Percentiles rank a stretch among this genome's conserved stretches.
phyloP scores from a whole-genome alignment of 2,797 vertebrate species.

The Thunnus albacares region DNA sequence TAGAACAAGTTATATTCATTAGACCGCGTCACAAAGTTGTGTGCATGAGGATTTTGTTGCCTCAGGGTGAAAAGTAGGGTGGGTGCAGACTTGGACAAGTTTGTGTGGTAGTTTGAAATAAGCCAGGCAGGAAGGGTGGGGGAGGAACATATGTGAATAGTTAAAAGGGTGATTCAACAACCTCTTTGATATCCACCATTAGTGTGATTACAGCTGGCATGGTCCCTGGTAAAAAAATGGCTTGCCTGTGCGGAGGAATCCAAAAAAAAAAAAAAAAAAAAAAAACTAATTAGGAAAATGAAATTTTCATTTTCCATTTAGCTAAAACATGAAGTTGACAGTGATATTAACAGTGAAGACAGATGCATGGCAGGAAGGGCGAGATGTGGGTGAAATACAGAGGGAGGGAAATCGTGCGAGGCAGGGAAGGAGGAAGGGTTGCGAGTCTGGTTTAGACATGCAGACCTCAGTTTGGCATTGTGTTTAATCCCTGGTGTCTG shows the following conservation, averaged over 20 bases:
- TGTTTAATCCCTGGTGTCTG: conserved; percentile 79
- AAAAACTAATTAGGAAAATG: conserved; percentile 72
- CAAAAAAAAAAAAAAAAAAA: conserved; percentile 30
- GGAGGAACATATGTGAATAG: conserved; percentile 75
- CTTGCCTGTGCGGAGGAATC: conserved; percentile 57
- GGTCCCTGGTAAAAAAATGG: conserved; percentile 56
- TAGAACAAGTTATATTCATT: conserved; percentile 60
- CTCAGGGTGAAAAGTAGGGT: conserved; percentile 25
- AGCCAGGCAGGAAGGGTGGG: conserved; percentile 61
- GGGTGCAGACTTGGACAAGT: conserved; percentile 24
- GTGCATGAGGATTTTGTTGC: conserved; percentile 51
- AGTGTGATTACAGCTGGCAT: conserved; percentile 75
- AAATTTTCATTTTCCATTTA: conserved; percentile 73
- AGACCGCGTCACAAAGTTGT: conserved; percentile 39
- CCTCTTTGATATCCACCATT: conserved; percentile 79
- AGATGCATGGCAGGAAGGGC: conserved; percentile 51
- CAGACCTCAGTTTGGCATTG: conserved; percentile 69
- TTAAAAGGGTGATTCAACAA: conserved; percentile 68
- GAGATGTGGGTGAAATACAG: conserved; percentile 50
- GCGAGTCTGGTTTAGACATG: conserved; percentile 67
- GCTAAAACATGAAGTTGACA: conserved; percentile 64
- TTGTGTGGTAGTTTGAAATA: conserved; percentile 60
- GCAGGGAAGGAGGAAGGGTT: conserved; percentile 36
- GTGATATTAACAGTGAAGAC: conserved; percentile 54
- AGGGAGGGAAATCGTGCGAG: conserved; percentile 18